Evolutionary conservation across 2,797 vertebrate genomes (phyloP).

Genomic region (Lepidocolaptes lacrymiger): DNA sequence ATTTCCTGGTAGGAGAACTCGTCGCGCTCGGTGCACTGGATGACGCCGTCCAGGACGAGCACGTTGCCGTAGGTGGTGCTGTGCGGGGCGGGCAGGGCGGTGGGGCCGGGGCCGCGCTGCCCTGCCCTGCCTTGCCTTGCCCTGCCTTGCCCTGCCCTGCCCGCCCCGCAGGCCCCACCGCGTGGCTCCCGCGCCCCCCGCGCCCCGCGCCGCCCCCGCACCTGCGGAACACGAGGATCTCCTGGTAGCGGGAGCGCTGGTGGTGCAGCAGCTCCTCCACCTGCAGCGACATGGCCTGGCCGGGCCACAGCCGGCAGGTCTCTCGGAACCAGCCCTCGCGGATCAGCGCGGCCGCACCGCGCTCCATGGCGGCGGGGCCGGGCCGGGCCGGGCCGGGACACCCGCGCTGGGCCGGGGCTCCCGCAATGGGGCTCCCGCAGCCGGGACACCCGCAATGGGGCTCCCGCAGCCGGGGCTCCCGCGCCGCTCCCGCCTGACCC

Average conservation of each 20-base stretch:
- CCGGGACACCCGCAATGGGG: too few relatives aligned
- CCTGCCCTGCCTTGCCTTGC: neutral
- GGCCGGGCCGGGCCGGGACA: too few relatives aligned
- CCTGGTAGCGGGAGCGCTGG: conserved; percentile 90
- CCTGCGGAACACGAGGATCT: conserved; percentile 95
- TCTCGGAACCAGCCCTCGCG: conserved; percentile 93
- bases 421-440: too few relatives aligned
- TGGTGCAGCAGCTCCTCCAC: conserved; percentile 91
- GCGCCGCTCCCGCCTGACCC: too few relatives aligned
- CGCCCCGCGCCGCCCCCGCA: conserved; percentile 43
- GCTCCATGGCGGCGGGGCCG: too few relatives aligned
- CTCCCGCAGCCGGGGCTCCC: too few relatives aligned
- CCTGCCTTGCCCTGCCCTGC: neutral
- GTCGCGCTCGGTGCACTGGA: conserved; percentile 96
- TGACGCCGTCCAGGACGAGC: conserved; percentile 94
- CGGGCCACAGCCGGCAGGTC: conserved; percentile 91
- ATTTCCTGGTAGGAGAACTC: conserved; percentile 99
- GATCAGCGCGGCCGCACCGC: too few relatives aligned
- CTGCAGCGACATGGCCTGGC: conserved; percentile 92
- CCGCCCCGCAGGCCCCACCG: neutral
- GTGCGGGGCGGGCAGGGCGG: conserved; percentile 14
- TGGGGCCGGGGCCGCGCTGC: neutral
- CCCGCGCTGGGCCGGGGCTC: too few relatives aligned
- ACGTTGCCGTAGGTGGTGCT: conserved; percentile 98
- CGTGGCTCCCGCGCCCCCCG: neutral